phyloP scores from a whole-genome alignment of 2,113 vertebrate species.

The Odontesthes bonariensis region DNA sequence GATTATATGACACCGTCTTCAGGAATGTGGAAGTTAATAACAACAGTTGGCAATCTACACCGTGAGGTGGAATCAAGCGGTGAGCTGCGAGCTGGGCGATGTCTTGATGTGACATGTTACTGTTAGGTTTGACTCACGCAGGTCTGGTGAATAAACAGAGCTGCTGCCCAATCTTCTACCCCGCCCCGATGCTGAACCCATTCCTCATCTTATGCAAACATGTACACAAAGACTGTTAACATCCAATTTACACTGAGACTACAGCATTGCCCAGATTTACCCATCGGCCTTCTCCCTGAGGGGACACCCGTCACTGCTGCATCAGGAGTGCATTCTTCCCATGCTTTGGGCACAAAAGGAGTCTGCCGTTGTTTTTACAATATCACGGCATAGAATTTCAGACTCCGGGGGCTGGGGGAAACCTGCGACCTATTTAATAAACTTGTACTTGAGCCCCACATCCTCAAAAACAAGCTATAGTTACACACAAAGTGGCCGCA shows the following conservation, averaged over 20 bases:
- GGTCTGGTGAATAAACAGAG: constrained; percentile 62
- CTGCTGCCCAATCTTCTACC: constrained; percentile 19
- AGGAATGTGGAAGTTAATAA: constrained; percentile 70
- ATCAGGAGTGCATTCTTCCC: constrained; percentile 65
- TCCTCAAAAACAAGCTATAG: constrained; percentile 21
- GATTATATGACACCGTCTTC: constrained; percentile 60
- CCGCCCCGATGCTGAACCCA: constrained; percentile 48
- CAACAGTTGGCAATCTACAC: constrained; percentile 53
- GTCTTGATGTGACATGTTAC: constrained; percentile 69
- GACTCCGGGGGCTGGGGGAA: constrained; percentile 35
- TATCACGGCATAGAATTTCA: constrained; percentile 57
- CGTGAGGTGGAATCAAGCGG: constrained; percentile 49
- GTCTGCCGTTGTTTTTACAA: constrained; percentile 57
- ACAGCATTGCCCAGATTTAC: constrained; percentile 29
- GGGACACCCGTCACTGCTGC: constrained; percentile 26
- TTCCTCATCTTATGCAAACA: constrained; percentile 33
- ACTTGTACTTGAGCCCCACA: constrained; percentile 19
- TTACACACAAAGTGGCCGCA: constrained; percentile 20
- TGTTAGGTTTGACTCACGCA: constrained; percentile 63
- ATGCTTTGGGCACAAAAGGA: constrained; percentile 68
- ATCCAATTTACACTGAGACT: constrained; percentile 39
- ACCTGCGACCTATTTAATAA: constrained; percentile 38
- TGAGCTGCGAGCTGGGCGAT: constrained; percentile 54
- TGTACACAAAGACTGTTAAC: constrained; percentile 11
- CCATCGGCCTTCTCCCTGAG: neutral